Evolutionary conservation across 2,797 vertebrate species (phyloP).

Genomic region (Micrastur ruficollis): DNA sequence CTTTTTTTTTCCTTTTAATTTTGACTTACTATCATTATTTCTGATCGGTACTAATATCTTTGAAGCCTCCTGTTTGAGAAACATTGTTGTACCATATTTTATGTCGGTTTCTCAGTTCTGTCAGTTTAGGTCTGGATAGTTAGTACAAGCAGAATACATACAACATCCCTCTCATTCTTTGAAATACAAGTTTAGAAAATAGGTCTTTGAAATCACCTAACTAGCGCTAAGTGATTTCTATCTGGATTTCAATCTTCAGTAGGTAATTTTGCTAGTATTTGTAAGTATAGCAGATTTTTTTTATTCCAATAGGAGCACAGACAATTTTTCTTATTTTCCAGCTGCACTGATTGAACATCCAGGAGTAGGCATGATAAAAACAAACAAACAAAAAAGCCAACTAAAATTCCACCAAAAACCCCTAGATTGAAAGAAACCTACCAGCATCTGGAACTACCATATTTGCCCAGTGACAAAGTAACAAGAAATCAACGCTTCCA

Average conservation of each 20-base stretch:
- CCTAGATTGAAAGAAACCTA: not conserved
- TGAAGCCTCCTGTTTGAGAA: not conserved
- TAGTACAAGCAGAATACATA: not conserved
- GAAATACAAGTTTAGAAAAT: not conserved
- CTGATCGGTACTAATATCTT: not conserved
- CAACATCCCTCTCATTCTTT: not conserved
- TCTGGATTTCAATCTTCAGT: not conserved
- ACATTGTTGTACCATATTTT: not conserved
- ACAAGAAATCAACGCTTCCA: not conserved
- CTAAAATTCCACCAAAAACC: fast-evolving
- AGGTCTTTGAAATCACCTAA: not conserved
- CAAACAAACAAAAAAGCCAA: too few species aligned
- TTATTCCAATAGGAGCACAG: not conserved
- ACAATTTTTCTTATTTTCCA: not conserved
- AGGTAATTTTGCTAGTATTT: not conserved
- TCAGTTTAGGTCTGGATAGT: not conserved
- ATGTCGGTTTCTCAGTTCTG: not conserved
- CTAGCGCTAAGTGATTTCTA: not conserved
- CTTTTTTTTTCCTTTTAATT: not conserved
- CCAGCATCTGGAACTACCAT: not conserved
- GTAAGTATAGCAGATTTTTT: not conserved
- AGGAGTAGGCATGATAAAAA: not conserved
- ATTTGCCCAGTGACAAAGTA: not conserved
- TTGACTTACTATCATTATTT: not conserved
- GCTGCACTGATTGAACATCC: not conserved